Evolutionary conservation across 2,888 invertebrate genomes (phyloP).

Genomic region (Ernsta delagoae): DNA sequence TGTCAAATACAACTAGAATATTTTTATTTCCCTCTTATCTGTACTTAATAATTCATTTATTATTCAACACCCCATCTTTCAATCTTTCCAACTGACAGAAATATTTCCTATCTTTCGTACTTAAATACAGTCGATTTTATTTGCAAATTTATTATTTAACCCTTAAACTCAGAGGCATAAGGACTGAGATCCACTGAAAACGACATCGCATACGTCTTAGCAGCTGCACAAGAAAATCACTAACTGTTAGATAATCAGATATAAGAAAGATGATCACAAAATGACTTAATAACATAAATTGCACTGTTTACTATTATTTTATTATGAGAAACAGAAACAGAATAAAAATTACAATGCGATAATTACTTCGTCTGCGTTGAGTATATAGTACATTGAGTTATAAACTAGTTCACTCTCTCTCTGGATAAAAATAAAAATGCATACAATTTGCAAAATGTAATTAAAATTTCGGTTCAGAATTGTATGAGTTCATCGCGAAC

Average conservation of each 20-base stretch:
- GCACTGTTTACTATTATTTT: constrained; percentile 18
- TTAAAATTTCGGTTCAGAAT: too few relatives aligned
- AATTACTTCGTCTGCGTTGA: too few relatives aligned
- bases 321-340: constrained; percentile 12
- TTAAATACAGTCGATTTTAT: constrained; percentile 7
- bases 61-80: constrained; percentile 2
- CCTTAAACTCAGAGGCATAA: neutral
- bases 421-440: too few relatives aligned
- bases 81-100: constrained; percentile 14
- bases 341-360: neutral
- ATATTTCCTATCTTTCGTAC: neutral
- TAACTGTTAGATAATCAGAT: constrained; percentile 12
- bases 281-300: constrained; percentile 12
- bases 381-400: too few relatives aligned
- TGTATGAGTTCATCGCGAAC: too few relatives aligned
- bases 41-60: neutral
- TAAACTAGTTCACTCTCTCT: too few relatives aligned
- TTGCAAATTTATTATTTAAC: neutral
- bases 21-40: neutral
- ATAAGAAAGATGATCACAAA: constrained; percentile 10
- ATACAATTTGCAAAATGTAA: too few relatives aligned
- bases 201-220: neutral
- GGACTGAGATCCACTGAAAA: neutral
- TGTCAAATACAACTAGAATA: neutral
- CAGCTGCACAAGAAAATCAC: neutral